Conservation (phyloP, 2,797 vertebrate genomes). For the Cygnus olor region DNA sequence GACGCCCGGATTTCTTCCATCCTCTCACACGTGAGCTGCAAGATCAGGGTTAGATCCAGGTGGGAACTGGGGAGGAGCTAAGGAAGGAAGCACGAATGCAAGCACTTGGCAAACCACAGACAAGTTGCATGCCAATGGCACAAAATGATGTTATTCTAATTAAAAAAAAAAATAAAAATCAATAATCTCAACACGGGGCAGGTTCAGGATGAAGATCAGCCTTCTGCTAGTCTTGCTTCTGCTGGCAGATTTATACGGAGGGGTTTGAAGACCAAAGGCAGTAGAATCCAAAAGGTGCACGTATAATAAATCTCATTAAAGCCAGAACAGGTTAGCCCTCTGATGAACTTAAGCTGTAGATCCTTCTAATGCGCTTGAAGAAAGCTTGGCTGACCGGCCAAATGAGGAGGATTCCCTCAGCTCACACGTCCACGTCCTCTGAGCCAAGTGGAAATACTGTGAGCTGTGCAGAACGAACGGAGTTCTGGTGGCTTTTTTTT, state of each 20-base stretch:
- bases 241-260: slow-evolving; percentile 24
- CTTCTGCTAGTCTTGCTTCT: not conserved
- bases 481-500: slow-evolving; percentile 8
- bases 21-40: not conserved
- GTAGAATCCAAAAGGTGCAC: slow-evolving; percentile 32
- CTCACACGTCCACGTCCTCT: slow-evolving; percentile 30
- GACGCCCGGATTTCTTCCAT: not conserved
- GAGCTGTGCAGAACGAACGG: not conserved
- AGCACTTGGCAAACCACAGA: not conserved
- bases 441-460: slow-evolving; percentile 58
- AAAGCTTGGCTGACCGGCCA: slow-evolving; percentile 42
- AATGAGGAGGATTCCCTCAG: slow-evolving; percentile 46
- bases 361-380: slow-evolving; percentile 61
- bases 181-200: not conserved
- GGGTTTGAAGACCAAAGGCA: not conserved
- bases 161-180: not conserved
- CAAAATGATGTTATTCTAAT: not conserved
- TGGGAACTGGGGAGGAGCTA: not conserved
- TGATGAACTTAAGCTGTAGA: slow-evolving; percentile 54
- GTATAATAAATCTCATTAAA: slow-evolving; percentile 70
- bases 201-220: not conserved
- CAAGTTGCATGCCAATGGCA: not conserved
- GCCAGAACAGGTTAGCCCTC: slow-evolving; percentile 21
- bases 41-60: not conserved
- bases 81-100: not conserved